A percentile compares a stretch with the other conserved stretches of the same genome.
These are phyloP conservation scores for Lepidochitona cinerea DNA, from an alignment of 2,888 invertebrate species.

Conservation along the genomic window DNA sequence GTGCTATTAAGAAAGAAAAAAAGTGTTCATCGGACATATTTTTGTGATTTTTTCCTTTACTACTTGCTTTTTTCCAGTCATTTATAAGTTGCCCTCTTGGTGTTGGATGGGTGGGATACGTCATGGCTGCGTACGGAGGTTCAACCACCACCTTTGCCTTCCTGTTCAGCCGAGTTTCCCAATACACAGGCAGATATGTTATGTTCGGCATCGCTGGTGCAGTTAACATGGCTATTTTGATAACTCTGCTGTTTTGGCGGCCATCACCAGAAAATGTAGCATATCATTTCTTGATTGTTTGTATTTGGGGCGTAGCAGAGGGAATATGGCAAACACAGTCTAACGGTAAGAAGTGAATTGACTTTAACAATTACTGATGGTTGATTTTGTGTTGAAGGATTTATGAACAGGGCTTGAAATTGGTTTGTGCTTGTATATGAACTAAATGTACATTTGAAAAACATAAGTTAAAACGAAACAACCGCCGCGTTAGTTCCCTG, in stretches of 20 bases:
- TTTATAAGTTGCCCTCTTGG: slow-evolving; percentile 56
- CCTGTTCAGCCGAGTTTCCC: slow-evolving; percentile 40
- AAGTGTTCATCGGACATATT: no score
- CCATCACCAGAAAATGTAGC: slow-evolving; percentile 29
- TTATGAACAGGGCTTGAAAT: no score
- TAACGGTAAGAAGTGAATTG: slow-evolving; percentile 37
- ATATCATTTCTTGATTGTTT: slow-evolving; percentile 42
- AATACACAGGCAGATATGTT: slow-evolving; percentile 44
- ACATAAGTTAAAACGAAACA: no score
- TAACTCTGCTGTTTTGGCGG: slow-evolving; percentile 40
- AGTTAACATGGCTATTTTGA: slow-evolving; percentile 40
- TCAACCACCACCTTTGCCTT: slow-evolving; percentile 47
- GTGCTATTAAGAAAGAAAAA: no score
- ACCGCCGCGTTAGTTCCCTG: no score
- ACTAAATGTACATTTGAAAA: no score
- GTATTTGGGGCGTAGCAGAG: slow-evolving; percentile 50
- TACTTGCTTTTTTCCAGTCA: slow-evolving; percentile 36
- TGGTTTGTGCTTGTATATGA: no score
- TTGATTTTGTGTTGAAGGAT: no score
- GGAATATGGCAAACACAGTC: slow-evolving; percentile 57
- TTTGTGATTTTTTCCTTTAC: neutral
- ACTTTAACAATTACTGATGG: no score
- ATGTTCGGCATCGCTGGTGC: slow-evolving; percentile 41
- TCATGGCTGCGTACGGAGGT: slow-evolving; percentile 53
- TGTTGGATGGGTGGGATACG: slow-evolving; percentile 53